Evolutionary conservation across 2,888 invertebrate genomes (phyloP), one percentile per base, ranked within the genome.

Genomic region (Diarsia mendica): DNA sequence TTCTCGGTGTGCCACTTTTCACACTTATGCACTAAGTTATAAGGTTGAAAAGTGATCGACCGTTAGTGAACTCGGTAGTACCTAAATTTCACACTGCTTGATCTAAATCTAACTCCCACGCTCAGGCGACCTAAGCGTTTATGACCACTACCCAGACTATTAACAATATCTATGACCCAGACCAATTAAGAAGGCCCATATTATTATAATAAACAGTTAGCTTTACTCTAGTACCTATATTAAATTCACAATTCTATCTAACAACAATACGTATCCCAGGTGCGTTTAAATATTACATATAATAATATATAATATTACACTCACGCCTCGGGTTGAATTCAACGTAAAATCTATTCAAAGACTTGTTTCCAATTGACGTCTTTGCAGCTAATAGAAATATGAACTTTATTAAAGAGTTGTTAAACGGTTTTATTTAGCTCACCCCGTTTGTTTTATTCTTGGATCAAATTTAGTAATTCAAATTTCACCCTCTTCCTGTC

Each of bases 211-310:
- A 9, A 23, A 15, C 51, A 46, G 10, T 48, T 11, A 11, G 1
- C 44, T 20, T 10, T 5, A 46, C 4, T 53, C 20, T 44, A 48
- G 1, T 70, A 28, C 28, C 28, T 28, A 8, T 64, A 55, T 64
- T 44, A 64, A 23, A 64, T 8, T 11, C 23, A 49, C 15, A 55
- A 46, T 69, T 55, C 33, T 51, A n/a, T n/a, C 4, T 20, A 39
- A 18, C 51, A 44, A 83, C 53, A 44, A 61, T 23, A 44, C 8
- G 3, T 5, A 65, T 15, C n/a, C 33, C 81, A 80, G 75, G 67
- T 82, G 67, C 58, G 61, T 53, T 23, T 58, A 23, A 74, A 85
- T 58, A 61, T 85, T 44, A 51, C 67, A n/a, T 20, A 69, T n/a
- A n/a, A n/a, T n/a, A n/a, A n/a, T n/a, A n/a, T n/a, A n/a, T n/a